Base-by-base conservation (phyloP, 2,113 vertebrate species). In the Lota lota region DNA sequence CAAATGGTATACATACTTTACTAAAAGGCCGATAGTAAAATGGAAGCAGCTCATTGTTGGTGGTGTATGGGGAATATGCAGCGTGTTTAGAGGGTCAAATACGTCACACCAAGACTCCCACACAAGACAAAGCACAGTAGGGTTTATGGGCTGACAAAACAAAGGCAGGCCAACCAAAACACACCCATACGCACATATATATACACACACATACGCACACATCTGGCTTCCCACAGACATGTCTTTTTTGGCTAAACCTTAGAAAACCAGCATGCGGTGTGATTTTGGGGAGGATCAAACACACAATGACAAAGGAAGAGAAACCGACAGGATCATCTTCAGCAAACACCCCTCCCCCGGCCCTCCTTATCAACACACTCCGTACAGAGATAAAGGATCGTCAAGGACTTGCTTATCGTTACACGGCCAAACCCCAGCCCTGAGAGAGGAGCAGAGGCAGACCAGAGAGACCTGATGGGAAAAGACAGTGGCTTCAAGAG, bases 111-210 rank as follows among this genome's bases (percentile, higher is more conserved):
- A 61, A 72, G 74, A 84, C 86, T 81, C 84, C 88, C 84, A 87
- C 77, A 75, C 70, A 71, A 71, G 80, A 85, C 83, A 89, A 79
- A 81, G 79, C 86, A 85, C 85, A 87, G 78, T 79, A 84, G 82
- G 80, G 78, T 62, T 63, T 79, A 64, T 62, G 79, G 75, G 76
- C 82, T 85, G 83, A 86, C 70, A 79, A 88, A 88, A 83, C 76
- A 89, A 81, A 78, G 61, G 68, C 73, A 74, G 74, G 78, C 81
- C 85, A 88, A 83, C 0, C 3, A 79, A 86, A 85, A 84, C 79
- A 69, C 60, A 62, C 50, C 33, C 21, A 63, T 21, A 22, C 60
- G 53, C 60, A 20, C 59, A 69, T 59, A 83, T 60, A 65, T 59
- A 65, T 1, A 69, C 28, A 71, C 24, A 58, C 65, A 70, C 58